Percentiles rank a stretch among this genome's conserved stretches.
phyloP scores from a whole-genome alignment of 2,113 vertebrate species.

The Acanthochromis polyacanthus region DNA sequence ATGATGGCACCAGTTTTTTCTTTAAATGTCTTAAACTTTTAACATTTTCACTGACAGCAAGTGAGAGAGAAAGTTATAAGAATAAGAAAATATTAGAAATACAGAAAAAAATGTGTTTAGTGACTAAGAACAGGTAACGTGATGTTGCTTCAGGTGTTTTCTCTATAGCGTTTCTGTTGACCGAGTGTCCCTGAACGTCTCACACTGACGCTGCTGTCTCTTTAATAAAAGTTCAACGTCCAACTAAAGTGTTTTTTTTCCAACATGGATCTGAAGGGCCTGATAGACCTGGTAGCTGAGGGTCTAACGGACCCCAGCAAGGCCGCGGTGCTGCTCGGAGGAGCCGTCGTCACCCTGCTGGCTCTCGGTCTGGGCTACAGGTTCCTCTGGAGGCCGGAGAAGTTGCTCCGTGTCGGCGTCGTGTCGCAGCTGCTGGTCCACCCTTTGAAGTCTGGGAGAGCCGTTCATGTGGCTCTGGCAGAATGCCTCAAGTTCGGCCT shows the following conservation, averaged over 20 bases:
- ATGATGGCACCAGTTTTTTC: too few relatives aligned
- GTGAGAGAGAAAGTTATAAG: too few relatives aligned
- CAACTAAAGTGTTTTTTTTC: not conserved
- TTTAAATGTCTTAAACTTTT: too few relatives aligned
- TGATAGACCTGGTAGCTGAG: not conserved
- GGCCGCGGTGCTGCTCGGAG: constrained; percentile 61
- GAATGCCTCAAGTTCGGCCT: constrained; percentile 86
- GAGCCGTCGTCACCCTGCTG: constrained; percentile 72
- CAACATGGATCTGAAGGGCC: constrained; percentile 64
- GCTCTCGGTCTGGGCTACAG: constrained; percentile 67
- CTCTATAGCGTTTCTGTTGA: not conserved
- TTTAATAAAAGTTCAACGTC: constrained; percentile 33
- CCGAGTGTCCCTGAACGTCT: constrained; percentile 27
- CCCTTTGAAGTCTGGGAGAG: constrained; percentile 93
- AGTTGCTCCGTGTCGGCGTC: constrained; percentile 85
- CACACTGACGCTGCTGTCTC: not conserved
- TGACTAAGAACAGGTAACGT: too few relatives aligned
- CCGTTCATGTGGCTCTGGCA: constrained; percentile 81
- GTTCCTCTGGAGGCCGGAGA: constrained; percentile 70
- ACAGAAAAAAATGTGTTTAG: too few relatives aligned
- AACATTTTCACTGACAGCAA: too few relatives aligned
- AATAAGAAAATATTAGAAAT: too few relatives aligned
- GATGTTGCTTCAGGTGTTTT: too few relatives aligned
- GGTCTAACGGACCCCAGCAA: constrained; percentile 44
- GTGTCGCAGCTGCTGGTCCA: constrained; percentile 88